Evolutionary conservation across 2,888 invertebrate genomes (phyloP), one percentile per base, ranked within the genome.

Genomic region (Drosophila atripex): DNA sequence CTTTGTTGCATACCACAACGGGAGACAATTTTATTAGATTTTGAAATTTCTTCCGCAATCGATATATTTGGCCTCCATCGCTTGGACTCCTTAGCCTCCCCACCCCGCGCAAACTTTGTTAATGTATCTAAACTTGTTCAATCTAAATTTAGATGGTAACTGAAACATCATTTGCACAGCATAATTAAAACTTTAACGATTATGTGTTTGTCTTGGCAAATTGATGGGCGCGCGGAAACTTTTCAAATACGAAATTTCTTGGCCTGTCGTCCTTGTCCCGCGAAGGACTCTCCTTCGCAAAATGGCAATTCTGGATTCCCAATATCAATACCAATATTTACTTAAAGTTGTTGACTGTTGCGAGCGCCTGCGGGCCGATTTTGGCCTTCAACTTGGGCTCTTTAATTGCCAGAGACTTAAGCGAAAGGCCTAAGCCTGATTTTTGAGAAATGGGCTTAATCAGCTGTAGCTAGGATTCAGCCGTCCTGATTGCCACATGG

Each of bases 181-280:
- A 68, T 71, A 77, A 83, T 83, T 73, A 75, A 80, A 79, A 80
- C 71, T 83, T 83, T 65, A 54, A 59, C 75, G 73, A 79, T 77
- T 69, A 75, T 69, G 35, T 76, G 61, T 68, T 76, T 70, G 82
- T 50, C 43, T 65, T 57, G 45, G 18, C 53, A 50, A 72, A 72
- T 75, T 74, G 75, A 68, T 46, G 54, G 11, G 14, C 63, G 53
- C 39, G 30, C 28, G 51, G 50, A 73, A 79, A 73, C 65, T 83
- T 78, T 57, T 52, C 30, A 59, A 59, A 64, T 76, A 64, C 60
- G 57, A 41, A 69, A 59, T 69, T 72, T 47, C 51, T 52, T 57
- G 56, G 38, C 49, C 68, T 9, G 11, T 9, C 18, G 12, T 12
- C 18, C 28, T 1, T 41, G 18, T 25, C 38, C n/a, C 11, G n/a